Percentiles rank a stretch among this genome's conserved stretches.
Conservation (phyloP, 2,797 vertebrate species). For the Sebastes itinus region DNA sequence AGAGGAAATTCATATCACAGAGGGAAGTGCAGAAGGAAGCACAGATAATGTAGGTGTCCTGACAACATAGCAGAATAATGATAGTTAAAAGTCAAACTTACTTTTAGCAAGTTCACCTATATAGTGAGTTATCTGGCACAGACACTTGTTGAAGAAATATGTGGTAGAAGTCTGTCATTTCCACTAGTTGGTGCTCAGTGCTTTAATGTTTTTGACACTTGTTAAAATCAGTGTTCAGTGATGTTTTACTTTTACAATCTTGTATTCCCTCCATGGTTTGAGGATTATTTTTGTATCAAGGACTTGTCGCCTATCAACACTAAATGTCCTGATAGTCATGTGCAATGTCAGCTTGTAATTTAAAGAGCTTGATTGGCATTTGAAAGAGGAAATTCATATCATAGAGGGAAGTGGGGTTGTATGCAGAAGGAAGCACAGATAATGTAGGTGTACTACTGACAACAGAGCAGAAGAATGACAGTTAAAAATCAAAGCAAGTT, state of each 20-base stretch:
- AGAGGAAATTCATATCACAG: neutral
- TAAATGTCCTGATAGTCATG: neutral
- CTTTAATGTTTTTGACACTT: constrained; percentile 1
- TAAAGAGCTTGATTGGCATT: neutral
- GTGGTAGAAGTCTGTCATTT: neutral
- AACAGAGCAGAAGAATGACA: neutral
- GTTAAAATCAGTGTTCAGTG: neutral
- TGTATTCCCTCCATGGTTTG: neutral
- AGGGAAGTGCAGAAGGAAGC: neutral
- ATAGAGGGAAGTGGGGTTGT: neutral
- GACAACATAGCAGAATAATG: neutral
- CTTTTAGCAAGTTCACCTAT: neutral
- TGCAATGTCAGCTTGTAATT: neutral
- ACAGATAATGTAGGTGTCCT: neutral
- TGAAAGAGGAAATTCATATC: neutral
- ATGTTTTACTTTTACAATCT: neutral
- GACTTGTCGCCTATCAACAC: neutral
- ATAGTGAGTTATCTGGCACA: neutral
- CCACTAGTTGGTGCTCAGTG: neutral
- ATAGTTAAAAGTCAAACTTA: neutral
- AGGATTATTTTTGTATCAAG: neutral
- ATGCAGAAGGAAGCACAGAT: neutral
- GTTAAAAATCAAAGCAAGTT: neutral
- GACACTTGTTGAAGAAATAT: too few species aligned
- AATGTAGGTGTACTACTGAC: neutral